Evolutionary conservation across 2,888 invertebrate species (phyloP).

Genomic region (Spisula subtruncata): DNA sequence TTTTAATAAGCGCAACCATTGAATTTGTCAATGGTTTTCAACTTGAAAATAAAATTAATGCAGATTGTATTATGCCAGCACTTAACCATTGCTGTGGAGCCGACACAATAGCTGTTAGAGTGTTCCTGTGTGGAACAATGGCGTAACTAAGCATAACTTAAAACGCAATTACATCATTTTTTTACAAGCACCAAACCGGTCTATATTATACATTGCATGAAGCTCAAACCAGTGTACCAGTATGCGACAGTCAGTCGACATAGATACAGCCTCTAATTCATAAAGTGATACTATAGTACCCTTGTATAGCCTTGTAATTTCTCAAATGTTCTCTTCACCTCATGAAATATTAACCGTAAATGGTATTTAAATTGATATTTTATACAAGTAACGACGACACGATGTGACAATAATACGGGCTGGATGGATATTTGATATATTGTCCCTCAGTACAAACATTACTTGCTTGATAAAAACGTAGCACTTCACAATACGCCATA

Average conservation of each 20-base stretch:
- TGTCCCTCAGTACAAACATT: background rate
- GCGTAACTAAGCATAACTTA: background rate
- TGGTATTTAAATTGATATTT: slow-evolving; percentile 11
- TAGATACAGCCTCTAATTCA: background rate
- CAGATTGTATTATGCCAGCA: too few relatives aligned
- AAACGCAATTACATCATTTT: background rate
- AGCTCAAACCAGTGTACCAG: background rate
- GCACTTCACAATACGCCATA: too few relatives aligned
- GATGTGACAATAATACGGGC: background rate
- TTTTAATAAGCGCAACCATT: too few relatives aligned
- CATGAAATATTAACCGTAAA: background rate
- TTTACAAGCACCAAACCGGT: too few relatives aligned
- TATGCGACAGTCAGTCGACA: background rate
- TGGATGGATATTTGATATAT: background rate
- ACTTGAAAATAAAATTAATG: too few relatives aligned
- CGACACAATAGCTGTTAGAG: too few relatives aligned
- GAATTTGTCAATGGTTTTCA: too few relatives aligned
- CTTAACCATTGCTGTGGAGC: too few relatives aligned
- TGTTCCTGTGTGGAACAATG: background rate
- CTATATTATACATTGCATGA: background rate
- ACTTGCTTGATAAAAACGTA: background rate
- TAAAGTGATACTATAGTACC: background rate
- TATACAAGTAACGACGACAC: background rate
- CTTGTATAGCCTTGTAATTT: background rate
- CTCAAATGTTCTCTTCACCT: background rate